Evolutionary conservation across 2,888 invertebrate species (phyloP).

Genomic region (Pocota personata): DNA sequence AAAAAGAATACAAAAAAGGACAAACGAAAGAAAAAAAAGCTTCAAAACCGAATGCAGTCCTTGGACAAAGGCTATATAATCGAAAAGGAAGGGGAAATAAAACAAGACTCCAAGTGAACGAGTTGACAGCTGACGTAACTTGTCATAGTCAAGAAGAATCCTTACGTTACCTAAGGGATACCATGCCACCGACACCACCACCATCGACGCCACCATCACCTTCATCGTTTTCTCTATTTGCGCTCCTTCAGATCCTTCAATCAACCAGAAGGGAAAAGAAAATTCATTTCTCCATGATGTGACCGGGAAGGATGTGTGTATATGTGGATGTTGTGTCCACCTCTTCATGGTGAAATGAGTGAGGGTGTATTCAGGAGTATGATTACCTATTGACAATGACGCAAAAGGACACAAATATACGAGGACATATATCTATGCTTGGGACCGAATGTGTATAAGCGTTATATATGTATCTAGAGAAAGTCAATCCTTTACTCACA

Average conservation of each 20-base stretch:
- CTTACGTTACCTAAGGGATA: conserved; percentile 71
- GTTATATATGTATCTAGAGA: conserved; percentile 4
- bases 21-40: neutral
- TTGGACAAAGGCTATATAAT: conserved; percentile 67
- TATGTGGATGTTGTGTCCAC: conserved; percentile 54
- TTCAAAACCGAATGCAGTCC: conserved; percentile 70
- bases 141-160: conserved; percentile 74
- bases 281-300: conserved; percentile 69
- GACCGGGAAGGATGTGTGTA: conserved; percentile 66
- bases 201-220: conserved; percentile 51
- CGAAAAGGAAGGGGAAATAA: conserved; percentile 38
- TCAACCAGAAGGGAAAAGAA: conserved; percentile 72
- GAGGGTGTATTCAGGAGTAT: conserved; percentile 64
- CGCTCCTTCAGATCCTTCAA: conserved; percentile 73
- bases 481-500: conserved; percentile 68
- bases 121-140: conserved; percentile 74
- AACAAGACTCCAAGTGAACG: conserved; percentile 64
- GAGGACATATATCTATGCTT: neutral
- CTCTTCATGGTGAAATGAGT: conserved; percentile 33
- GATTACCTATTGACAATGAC: conserved; percentile 72
- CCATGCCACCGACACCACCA: conserved; percentile 21
- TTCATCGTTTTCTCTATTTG: conserved; percentile 65
- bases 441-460: neutral
- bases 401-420: conserved; percentile 65
- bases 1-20: conserved; percentile 3